Evolutionary conservation across 2,113 vertebrate genomes (phyloP).

Genomic region (Catharus bicknelli): DNA sequence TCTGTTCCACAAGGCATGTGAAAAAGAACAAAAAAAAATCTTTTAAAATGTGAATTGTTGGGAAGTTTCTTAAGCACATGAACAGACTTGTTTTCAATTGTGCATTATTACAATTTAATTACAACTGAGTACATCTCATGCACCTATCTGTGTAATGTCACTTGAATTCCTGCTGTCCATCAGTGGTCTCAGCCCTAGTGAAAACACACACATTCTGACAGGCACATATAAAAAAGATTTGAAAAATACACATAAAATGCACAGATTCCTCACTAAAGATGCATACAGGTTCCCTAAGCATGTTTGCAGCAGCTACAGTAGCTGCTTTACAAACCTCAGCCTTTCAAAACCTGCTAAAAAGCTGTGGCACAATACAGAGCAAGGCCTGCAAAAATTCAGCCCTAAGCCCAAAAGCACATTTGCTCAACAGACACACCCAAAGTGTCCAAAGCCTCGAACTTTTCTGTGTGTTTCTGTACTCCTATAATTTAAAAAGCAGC

Average conservation of each 20-base stretch:
- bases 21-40: neutral
- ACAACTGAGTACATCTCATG: neutral
- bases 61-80: neutral
- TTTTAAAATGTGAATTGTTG: neutral
- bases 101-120: neutral
- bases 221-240: neutral
- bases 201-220: neutral
- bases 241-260: neutral
- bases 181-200: neutral
- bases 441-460: neutral
- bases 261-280: accelerated
- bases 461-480: neutral
- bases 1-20: neutral
- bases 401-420: neutral
- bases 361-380: neutral
- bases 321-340: neutral
- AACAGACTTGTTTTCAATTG: neutral
- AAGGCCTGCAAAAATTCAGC: neutral
- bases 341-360: neutral
- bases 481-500: neutral
- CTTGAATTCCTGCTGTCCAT: neutral
- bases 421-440: neutral
- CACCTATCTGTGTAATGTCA: neutral
- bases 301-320: neutral
- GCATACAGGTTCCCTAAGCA: neutral